Base-by-base conservation (phyloP, 2,888 invertebrate species). In the Gandaritis pyraliata region DNA sequence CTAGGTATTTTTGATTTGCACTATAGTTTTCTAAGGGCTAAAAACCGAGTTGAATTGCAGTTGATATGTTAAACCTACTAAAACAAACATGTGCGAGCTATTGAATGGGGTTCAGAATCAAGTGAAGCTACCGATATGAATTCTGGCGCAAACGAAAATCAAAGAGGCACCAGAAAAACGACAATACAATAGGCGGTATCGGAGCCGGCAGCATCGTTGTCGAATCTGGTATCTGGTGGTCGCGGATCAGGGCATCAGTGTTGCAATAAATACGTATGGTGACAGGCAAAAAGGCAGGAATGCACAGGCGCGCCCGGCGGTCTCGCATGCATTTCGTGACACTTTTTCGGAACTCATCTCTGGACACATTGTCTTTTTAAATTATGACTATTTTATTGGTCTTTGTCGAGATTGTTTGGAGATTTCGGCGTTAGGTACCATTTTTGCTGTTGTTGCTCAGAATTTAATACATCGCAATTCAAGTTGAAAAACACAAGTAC, bases 241-340 rank as follows among this genome's bases (percentile, higher is more conserved):
- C 72, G 70, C 68, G 70, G 73, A 78, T 78, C 76, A 71, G 65
- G 36, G 74, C 81, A 81, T 82, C 83, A 84, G 85, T 83, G 83
- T 84, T 82, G 85, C 87, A 86, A 87, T 89, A 89, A 89, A 90
- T 88, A 90, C 84, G 82, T 85, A 81, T 76, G 76, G 78, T 82
- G 82, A 80, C 81, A 76, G 76, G 72, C 81, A 90, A 90, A 90
- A 90, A 89, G 84, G 80, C 77, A 83, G 85, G 87, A 88, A 89
- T 88, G 83, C 76, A 73, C 69, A 69, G 73, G 77, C 86, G 82
- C 83, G 84, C 80, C 83, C 82, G 86, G 87, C 88, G 87, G 88
- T 85, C 87, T 82, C 78, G 72, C 76, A 75, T 49, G 49, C 48
- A 63, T 58, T 46, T 75, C 75, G 76, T 76, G 75, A 78, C 80